phyloP scores from a whole-genome alignment of 1,140 invertebrate genomes.

The Dreissena rostriformis region DNA sequence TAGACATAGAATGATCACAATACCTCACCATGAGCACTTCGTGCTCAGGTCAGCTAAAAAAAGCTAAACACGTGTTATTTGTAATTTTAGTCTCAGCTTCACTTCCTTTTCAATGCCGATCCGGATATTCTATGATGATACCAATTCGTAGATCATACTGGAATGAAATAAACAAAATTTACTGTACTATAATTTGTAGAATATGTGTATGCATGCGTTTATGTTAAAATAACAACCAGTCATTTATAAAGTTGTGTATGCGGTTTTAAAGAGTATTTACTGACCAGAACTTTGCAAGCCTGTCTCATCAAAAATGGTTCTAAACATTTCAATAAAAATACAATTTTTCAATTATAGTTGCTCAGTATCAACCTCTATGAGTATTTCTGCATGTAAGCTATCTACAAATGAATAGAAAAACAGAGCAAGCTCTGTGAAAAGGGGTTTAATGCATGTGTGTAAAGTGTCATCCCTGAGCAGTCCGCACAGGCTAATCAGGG shows the following conservation, averaged over 20 bases:
- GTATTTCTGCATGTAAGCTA: too few species aligned
- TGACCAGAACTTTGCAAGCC: too few species aligned
- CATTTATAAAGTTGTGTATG: neutral
- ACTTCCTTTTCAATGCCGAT: neutral
- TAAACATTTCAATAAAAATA: too few species aligned
- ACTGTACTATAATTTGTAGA: constrained; percentile 8
- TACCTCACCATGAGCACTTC: too few species aligned
- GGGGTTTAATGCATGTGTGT: too few species aligned
- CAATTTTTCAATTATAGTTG: too few species aligned
- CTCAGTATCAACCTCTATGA: neutral
- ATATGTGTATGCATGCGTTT: neutral
- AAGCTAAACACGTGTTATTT: neutral
- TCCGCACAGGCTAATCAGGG: too few species aligned
- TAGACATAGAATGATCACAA: too few species aligned
- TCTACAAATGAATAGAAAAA: too few species aligned
- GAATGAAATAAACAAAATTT: constrained; percentile 54
- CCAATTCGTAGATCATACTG: constrained; percentile 77
- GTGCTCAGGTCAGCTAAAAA: neutral
- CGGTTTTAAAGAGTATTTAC: neutral
- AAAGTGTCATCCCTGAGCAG: too few species aligned
- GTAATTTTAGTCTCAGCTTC: neutral
- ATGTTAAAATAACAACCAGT: neutral
- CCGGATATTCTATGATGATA: constrained; percentile 52
- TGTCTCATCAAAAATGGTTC: too few species aligned
- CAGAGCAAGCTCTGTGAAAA: too few species aligned